Percentiles rank a stretch among this genome's conserved stretches.
phyloP scores from a whole-genome alignment of 1,140 invertebrate genomes.

The Laupala kohalensis region DNA sequence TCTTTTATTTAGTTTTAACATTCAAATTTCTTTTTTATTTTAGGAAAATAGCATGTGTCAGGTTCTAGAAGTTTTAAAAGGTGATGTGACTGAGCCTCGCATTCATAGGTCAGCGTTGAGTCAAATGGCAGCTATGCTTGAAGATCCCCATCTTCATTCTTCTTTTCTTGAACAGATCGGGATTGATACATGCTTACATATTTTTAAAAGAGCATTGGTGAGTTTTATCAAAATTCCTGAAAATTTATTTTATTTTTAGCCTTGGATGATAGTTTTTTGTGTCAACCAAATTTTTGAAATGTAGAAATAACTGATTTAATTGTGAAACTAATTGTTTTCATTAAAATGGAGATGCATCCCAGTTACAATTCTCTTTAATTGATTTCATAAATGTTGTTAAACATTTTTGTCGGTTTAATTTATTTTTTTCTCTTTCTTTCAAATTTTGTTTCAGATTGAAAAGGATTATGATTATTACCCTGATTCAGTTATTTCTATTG shows the following conservation, averaged over 20 bases:
- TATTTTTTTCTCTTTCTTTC: too few species aligned
- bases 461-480: conserved; percentile 45
- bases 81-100: conserved; percentile 34
- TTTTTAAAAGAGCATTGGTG: conserved; percentile 28
- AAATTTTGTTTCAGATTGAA: conserved; percentile 28
- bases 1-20: background rate
- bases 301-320: background rate
- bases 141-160: conserved; percentile 36
- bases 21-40: background rate
- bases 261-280: background rate
- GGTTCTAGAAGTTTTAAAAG: conserved; percentile 29
- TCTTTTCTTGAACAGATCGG: conserved; percentile 36
- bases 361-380: too few species aligned
- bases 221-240: background rate
- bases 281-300: background rate
- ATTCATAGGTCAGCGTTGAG: conserved; percentile 40
- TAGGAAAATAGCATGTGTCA: conserved; percentile 29
- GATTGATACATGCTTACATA: conserved; percentile 25
- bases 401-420: too few species aligned
- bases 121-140: conserved; percentile 42
- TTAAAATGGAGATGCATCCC: too few species aligned
- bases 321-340: background rate
- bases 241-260: too few species aligned
- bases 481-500: conserved; percentile 45
- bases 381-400: too few species aligned